Evolutionary conservation across 2,113 vertebrate species (phyloP).

Genomic region (Pseudorasbora parva): DNA sequence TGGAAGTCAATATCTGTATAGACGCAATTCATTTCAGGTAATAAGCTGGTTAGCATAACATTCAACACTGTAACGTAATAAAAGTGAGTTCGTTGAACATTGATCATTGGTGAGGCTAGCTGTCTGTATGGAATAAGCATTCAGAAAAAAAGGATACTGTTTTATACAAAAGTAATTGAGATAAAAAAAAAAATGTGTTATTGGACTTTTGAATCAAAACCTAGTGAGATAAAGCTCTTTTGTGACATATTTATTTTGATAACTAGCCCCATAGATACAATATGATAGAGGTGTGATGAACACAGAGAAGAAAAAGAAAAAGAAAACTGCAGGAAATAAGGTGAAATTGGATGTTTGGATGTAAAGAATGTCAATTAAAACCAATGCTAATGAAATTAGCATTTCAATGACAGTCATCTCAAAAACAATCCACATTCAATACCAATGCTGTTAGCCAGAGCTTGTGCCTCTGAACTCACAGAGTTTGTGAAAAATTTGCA

Average conservation of each 20-base stretch:
- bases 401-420: no score
- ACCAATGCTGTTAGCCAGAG: constrained; percentile 3
- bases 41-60: no score
- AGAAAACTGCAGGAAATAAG: no score
- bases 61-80: neutral
- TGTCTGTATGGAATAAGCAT: neutral
- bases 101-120: neutral
- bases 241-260: neutral
- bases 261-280: neutral
- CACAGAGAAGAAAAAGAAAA: neutral
- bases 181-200: neutral
- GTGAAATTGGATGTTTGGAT: neutral
- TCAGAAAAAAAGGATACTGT: no score
- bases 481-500: constrained; percentile 8
- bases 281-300: neutral
- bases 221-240: no score
- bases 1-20: no score
- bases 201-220: no score
- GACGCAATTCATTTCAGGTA: no score
- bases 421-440: neutral
- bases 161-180: no score
- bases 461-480: neutral
- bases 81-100: neutral
- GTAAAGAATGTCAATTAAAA: neutral
- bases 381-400: neutral